Conservation (phyloP, 2,888 invertebrate species). For the Synanthedon andrenaeformis region DNA sequence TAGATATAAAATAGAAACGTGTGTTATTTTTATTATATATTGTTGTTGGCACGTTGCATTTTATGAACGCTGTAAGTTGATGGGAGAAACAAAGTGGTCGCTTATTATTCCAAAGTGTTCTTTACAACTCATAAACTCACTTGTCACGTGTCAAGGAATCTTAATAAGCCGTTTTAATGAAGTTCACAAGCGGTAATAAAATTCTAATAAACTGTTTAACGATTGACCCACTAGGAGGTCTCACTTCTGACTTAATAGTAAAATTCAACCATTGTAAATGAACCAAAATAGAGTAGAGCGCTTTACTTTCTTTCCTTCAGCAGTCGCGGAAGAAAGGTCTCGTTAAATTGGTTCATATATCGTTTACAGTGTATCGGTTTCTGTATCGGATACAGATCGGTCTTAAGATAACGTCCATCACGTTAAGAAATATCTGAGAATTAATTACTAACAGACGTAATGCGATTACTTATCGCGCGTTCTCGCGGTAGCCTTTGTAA, state of each 20-base stretch:
- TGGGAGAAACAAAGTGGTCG: background rate
- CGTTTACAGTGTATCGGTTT: slow-evolving; percentile 24
- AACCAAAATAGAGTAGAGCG: slow-evolving; percentile 7
- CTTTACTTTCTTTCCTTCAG: background rate
- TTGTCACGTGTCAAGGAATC: slow-evolving; percentile 30
- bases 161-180: slow-evolving; percentile 38
- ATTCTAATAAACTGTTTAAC: slow-evolving; percentile 55
- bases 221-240: slow-evolving; percentile 52
- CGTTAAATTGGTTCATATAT: slow-evolving; percentile 17
- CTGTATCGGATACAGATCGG: slow-evolving; percentile 42
- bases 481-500: slow-evolving; percentile 42
- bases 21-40: background rate
- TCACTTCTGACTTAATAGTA: slow-evolving; percentile 30
- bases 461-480: slow-evolving; percentile 51
- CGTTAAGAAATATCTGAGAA: slow-evolving; percentile 51
- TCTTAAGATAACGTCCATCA: slow-evolving; percentile 50
- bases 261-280: slow-evolving; percentile 21
- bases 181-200: slow-evolving; percentile 49
- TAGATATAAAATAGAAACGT: background rate
- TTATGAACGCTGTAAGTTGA: background rate
- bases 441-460: slow-evolving; percentile 55
- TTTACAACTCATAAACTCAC: slow-evolving; percentile 17
- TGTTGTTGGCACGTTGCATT: background rate
- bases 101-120: slow-evolving; percentile 9
- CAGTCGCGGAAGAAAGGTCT: slow-evolving; percentile 13